A percentile compares a stretch with the other conserved stretches of the same genome.
phyloP scores from a whole-genome alignment of 1,140 invertebrate genomes.

The Euschistus heros region DNA sequence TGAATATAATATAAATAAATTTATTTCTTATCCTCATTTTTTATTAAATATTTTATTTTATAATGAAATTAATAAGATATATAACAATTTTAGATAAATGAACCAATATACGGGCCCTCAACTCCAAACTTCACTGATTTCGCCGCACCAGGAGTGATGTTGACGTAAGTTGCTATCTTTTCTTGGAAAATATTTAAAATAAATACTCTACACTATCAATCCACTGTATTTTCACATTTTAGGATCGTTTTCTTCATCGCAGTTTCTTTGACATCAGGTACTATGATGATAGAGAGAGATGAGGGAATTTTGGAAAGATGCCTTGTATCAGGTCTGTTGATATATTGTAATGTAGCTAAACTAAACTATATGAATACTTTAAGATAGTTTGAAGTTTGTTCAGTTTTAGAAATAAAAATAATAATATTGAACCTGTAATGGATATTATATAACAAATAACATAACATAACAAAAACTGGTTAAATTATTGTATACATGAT shows the following conservation, averaged over 20 bases:
- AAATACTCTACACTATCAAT: neutral
- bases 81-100: conserved; percentile 40
- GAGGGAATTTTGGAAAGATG: conserved; percentile 80
- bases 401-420: too few relatives aligned
- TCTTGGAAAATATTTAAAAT: neutral
- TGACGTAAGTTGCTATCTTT: conserved; percentile 61
- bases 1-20: neutral
- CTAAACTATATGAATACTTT: too few relatives aligned
- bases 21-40: neutral
- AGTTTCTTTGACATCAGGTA: conserved; percentile 84
- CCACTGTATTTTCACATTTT: conserved; percentile 30
- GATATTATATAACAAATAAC: too few relatives aligned
- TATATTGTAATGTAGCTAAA: neutral
- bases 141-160: conserved; percentile 86
- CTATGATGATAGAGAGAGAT: conserved; percentile 79
- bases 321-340: conserved; percentile 53
- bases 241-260: conserved; percentile 93
- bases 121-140: conserved; percentile 89
- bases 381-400: too few relatives aligned
- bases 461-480: too few relatives aligned
- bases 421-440: too few relatives aligned
- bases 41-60: conserved; percentile 3
- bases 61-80: neutral
- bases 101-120: conserved; percentile 77
- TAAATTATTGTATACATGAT: too few relatives aligned